phyloP scores from a whole-genome alignment of 2,888 invertebrate genomes.

The Cristatella mucedo region DNA sequence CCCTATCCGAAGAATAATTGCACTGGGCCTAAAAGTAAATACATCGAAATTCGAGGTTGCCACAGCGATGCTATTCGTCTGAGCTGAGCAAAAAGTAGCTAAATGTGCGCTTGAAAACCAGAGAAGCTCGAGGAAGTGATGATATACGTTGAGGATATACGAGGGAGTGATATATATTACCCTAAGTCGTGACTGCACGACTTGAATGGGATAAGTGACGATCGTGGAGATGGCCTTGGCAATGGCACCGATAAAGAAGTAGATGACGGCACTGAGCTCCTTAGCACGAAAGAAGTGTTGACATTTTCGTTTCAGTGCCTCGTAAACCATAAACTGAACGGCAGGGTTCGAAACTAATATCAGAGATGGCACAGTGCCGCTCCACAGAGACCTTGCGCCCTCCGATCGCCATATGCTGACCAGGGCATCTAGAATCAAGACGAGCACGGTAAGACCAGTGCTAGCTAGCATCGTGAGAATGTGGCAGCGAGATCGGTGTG shows the following conservation, averaged over 20 bases:
- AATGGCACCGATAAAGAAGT: slow-evolving; percentile 59
- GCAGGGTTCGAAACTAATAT: slow-evolving; percentile 73
- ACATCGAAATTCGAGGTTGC: too few relatives aligned
- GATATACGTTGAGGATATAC: too few relatives aligned
- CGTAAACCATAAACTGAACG: slow-evolving; percentile 80
- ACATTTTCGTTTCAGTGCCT: slow-evolving; percentile 54
- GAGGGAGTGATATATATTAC: too few relatives aligned
- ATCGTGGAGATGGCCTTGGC: slow-evolving; percentile 71
- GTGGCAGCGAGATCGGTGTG: too few relatives aligned
- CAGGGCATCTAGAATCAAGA: slow-evolving; percentile 52
- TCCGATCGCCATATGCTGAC: slow-evolving; percentile 54
- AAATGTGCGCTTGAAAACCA: too few relatives aligned
- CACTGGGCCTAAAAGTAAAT: too few relatives aligned
- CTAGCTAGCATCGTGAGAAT: too few relatives aligned
- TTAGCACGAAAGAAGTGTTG: slow-evolving; percentile 15
- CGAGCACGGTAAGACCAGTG: too few relatives aligned
- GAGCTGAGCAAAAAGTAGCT: too few relatives aligned
- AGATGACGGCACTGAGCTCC: slow-evolving; percentile 44
- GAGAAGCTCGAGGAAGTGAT: too few relatives aligned
- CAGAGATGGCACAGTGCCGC: slow-evolving; percentile 66
- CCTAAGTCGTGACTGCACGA: slow-evolving; percentile 62
- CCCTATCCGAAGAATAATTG: too few relatives aligned
- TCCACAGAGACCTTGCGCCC: slow-evolving; percentile 61
- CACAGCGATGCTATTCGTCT: too few relatives aligned
- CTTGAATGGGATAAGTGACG: slow-evolving; percentile 72